Evolutionary conservation across 2,888 invertebrate species (phyloP).

Genomic region (Ligdia adustata): DNA sequence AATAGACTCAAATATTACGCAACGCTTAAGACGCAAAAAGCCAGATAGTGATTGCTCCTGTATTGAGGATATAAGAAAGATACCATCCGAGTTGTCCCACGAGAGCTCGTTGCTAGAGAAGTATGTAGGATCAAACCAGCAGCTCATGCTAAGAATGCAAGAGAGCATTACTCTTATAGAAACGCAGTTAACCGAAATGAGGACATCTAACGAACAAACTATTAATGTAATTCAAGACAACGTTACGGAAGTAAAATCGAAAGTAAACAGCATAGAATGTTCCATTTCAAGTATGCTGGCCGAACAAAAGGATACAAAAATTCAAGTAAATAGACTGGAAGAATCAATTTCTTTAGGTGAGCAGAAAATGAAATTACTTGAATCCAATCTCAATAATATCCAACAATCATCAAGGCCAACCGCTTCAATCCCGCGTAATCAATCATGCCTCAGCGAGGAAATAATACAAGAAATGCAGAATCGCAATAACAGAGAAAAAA

Average conservation of each 20-base stretch:
- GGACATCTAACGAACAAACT: conserved; percentile 6
- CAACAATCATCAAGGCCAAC: neutral
- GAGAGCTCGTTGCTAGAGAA: conserved; percentile 10
- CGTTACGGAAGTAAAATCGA: conserved; percentile 2
- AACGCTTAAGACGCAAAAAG: neutral
- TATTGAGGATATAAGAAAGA: conserved; percentile 1
- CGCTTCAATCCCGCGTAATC: neutral
- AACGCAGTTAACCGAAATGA: conserved; percentile 5
- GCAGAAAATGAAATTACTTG: conserved; percentile 5
- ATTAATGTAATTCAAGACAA: neutral
- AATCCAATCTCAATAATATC: conserved; percentile 5
- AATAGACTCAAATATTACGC: neutral
- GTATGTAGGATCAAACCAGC: conserved; percentile 4
- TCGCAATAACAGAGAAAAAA: conserved; percentile 29
- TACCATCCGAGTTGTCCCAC: neutral
- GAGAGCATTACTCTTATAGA: conserved; percentile 10
- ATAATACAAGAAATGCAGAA: conserved; percentile 7
- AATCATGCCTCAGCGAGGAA: conserved; percentile 1
- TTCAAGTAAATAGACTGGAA: conserved; percentile 1
- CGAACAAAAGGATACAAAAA: conserved; percentile 14
- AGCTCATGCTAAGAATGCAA: conserved; percentile 12
- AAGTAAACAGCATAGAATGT: conserved; percentile 5
- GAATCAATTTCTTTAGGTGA: conserved; percentile 4
- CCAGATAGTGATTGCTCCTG: conserved; percentile 6
- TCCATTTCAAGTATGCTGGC: conserved; percentile 1